Evolutionary conservation across 2,888 invertebrate genomes (phyloP).

Genomic region (Drosophila neotestacea): DNA sequence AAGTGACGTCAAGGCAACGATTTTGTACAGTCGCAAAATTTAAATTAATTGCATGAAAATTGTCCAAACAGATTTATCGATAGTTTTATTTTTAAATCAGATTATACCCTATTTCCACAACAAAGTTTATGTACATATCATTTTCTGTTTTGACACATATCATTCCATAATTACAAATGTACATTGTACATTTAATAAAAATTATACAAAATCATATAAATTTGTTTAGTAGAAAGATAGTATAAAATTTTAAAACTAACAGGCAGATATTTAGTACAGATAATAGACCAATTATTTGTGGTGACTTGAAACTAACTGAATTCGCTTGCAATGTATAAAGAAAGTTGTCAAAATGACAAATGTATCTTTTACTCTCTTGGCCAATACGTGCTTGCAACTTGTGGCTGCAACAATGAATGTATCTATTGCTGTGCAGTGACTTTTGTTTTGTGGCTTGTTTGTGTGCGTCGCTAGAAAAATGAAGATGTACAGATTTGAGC

Average conservation of each 20-base stretch:
- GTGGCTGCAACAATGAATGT: slow-evolving; percentile 33
- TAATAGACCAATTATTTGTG: not conserved
- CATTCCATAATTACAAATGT: no score
- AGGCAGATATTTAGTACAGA: slow-evolving; percentile 19
- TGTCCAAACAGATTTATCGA: slow-evolving; percentile 17
- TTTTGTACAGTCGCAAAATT: slow-evolving; percentile 28
- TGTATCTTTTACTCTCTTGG: slow-evolving; percentile 8
- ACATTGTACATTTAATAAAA: no score
- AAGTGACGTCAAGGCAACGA: slow-evolving; percentile 40
- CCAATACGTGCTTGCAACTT: slow-evolving; percentile 22
- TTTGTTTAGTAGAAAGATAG: no score
- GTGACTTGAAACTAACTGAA: slow-evolving; percentile 5
- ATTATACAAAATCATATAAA: no score
- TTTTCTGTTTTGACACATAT: no score
- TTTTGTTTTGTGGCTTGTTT: slow-evolving; percentile 1
- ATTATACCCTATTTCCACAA: not conserved
- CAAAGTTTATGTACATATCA: no score
- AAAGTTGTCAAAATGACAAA: slow-evolving; percentile 52
- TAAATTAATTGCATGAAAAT: slow-evolving; percentile 21
- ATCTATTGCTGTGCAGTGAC: slow-evolving; percentile 17
- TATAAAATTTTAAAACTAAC: slow-evolving; percentile 31
- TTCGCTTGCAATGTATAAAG: slow-evolving; percentile 26
- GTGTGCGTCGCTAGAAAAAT: slow-evolving; percentile 72
- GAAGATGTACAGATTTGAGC: slow-evolving; percentile 82
- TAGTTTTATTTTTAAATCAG: slow-evolving; percentile 3